These are phyloP conservation scores for Lytechinus variegatus DNA, from an alignment of 35 echinoderm and acorn worm species.

Conservation along the genomic window DNA sequence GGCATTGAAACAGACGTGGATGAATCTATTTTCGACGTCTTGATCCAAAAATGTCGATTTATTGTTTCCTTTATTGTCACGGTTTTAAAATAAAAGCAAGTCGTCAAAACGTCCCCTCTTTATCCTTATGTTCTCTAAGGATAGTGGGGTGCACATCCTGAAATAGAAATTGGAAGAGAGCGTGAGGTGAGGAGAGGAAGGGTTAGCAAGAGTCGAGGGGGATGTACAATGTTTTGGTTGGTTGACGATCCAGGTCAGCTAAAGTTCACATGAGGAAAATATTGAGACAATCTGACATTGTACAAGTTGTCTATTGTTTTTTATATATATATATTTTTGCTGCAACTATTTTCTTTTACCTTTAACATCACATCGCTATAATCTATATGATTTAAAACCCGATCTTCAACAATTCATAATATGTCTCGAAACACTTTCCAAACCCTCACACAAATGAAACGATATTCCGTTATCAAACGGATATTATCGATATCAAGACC, in stretches of 20 bases:
- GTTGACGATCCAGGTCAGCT: neutral
- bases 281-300: too few species aligned
- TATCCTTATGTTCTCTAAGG: neutral
- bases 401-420: too few species aligned
- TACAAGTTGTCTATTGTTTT: too few species aligned
- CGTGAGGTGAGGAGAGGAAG: too few species aligned
- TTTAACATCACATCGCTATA: neutral
- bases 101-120: neutral
- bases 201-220: neutral
- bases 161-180: neutral
- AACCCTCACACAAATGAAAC: neutral
- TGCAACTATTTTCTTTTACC: too few species aligned
- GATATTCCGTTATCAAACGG: too few species aligned
- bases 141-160: too few species aligned
- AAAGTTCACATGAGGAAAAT: neutral
- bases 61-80: neutral
- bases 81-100: neutral
- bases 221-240: neutral
- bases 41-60: neutral
- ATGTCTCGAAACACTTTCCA: neutral
- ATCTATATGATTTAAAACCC: neutral
- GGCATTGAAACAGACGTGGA: neutral
- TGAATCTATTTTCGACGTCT: neutral
- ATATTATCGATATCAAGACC: too few species aligned
- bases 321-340: too few species aligned